phyloP scores from a whole-genome alignment of 2,888 invertebrate genomes.

The Ormyrus labotus region DNA sequence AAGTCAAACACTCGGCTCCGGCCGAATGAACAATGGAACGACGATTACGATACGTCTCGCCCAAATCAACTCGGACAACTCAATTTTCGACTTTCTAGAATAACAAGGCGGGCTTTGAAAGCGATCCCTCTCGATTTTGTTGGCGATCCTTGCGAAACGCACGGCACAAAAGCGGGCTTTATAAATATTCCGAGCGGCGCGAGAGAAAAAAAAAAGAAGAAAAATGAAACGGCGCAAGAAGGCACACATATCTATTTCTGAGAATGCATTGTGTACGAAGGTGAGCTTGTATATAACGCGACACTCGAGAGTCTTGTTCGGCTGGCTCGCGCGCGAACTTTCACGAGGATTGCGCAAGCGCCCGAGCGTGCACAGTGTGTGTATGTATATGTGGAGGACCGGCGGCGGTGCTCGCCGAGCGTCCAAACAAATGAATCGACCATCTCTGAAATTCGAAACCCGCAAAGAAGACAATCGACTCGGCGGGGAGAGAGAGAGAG shows the following conservation, averaged over 20 bases:
- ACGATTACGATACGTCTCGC: no score
- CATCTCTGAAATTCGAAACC: conserved; percentile 12
- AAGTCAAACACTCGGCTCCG: no score
- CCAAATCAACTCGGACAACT: no score
- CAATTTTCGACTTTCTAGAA: no score
- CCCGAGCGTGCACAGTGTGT: no score
- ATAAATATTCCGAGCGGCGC: neutral
- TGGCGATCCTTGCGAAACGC: no score
- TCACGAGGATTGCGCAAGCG: conserved; percentile 35
- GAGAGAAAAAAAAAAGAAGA: neutral
- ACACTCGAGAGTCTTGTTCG: conserved; percentile 20
- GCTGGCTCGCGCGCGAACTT: conserved; percentile 5
- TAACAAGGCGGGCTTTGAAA: no score
- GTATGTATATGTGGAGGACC: neutral
- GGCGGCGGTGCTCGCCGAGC: neutral
- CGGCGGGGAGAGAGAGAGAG: no score
- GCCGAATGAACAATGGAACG: no score
- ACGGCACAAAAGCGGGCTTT: neutral
- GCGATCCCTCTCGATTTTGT: neutral
- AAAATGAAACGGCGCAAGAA: no score
- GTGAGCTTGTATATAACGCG: conserved; percentile 15
- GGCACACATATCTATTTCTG: conserved; percentile 19
- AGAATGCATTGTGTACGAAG: conserved; percentile 39
- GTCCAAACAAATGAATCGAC: conserved; percentile 33
- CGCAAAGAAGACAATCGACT: no score